Base-by-base conservation (phyloP, 2,888 invertebrate species). In the Ypsolopha scabrella region DNA sequence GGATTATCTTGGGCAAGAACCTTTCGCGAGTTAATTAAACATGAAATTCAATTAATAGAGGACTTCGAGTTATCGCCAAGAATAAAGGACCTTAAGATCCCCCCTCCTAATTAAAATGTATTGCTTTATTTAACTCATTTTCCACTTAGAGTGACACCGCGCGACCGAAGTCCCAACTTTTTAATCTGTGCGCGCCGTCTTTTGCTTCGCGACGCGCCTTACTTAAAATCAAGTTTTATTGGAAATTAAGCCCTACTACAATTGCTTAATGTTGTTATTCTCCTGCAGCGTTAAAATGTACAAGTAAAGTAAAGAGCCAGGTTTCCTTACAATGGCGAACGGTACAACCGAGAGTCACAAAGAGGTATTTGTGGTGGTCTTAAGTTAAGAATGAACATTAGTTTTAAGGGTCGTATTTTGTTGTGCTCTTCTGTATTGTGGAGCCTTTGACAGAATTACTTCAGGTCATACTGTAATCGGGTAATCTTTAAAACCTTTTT, bases 101-200 rank as follows among this genome's bases (percentile, higher is more conserved):
- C 80, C 77, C 79, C 72, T 75, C 74, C 83, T 86, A 83, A 86
- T 86, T 86, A 86, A 86, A 86, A 86, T 85, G 82, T 86, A 86
- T 86, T 86, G 85, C 85, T 79, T 85, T 86, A 83, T 86, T 86
- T 82, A 83, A 86, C 85, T 86, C 83, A 85, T 86, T 86, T 85
- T 82, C 83, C 75, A 82, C 81, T 83, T 77, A 82, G 82, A 83
- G 80, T 82, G 83, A 83, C 80, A 79, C 74, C 75, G 80, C 76
- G 77, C 76, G 80, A 80, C 80, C 79, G 78, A 72, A 36, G 45
- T 75, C 82, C 78, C 74, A 85, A 85, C 83, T 86, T 86, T 85
- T 86, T 86, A 86, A 86, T 86, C 85, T 86, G 71, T 66, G 63
- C 63, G 71, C 66, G 63, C 63, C 67, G 67, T 67, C 73, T 76